A percentile compares a stretch with the other conserved stretches of the same genome.
Evolutionary conservation across 2,113 vertebrate species (phyloP).

Genomic region (Grammomys surdaster): DNA sequence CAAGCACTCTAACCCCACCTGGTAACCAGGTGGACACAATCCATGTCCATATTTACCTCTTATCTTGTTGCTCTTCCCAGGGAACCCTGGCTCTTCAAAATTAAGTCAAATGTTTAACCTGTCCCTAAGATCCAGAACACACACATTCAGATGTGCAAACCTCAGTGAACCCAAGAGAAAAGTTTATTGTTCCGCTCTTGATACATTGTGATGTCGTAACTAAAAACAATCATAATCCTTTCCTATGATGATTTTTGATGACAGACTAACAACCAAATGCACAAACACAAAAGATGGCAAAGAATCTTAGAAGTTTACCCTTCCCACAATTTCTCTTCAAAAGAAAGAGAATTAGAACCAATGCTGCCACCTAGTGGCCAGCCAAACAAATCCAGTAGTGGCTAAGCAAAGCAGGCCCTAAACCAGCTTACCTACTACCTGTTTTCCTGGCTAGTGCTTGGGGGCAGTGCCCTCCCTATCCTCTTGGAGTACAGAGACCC

Average conservation of each 20-base stretch:
- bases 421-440: background rate
- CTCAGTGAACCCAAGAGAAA: background rate
- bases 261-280: slow-evolving; percentile 27
- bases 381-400: background rate
- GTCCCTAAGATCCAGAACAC: background rate
- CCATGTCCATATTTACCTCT: background rate
- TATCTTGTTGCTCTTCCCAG: background rate
- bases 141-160: background rate
- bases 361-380: slow-evolving; percentile 76
- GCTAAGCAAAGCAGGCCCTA: background rate
- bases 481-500: background rate
- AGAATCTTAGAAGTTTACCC: slow-evolving; percentile 51
- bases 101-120: background rate
- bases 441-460: background rate
- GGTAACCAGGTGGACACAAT: background rate
- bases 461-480: slow-evolving; percentile 18
- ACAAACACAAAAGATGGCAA: slow-evolving; percentile 46
- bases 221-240: slow-evolving; percentile 47
- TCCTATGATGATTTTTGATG: background rate
- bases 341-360: slow-evolving; percentile 45
- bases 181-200: slow-evolving; percentile 66
- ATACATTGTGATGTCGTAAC: slow-evolving; percentile 43
- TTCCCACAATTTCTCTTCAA: slow-evolving; percentile 47
- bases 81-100: background rate
- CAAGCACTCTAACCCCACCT: background rate